Base-by-base conservation (phyloP, 1,140 invertebrate species). In the Diorhabda sublineata region DNA sequence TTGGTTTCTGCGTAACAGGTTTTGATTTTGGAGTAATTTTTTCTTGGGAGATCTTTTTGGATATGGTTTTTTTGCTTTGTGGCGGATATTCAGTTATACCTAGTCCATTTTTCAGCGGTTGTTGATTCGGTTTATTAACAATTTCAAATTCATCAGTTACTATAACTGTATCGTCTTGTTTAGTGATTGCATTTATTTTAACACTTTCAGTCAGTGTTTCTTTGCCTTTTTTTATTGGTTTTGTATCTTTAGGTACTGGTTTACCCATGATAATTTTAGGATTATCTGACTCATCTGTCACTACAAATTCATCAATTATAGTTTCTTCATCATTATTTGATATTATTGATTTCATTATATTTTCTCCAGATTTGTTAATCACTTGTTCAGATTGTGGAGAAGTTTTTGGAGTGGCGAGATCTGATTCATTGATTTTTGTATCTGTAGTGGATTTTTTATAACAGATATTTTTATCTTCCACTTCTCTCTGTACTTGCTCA, bases 51-150 rank as follows among this genome's bases (percentile, higher is more conserved):
- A 52, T 52, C 6, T 52, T 52, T 52, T 52, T 52, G 0, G 47
- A 8, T 3, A 52, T 52, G 47, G 47, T 6, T 52, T 52, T 52
- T 61, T 42, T 66, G 9, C 11, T 45, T 43, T 41, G 42, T 42
- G 42, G 11, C 11, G 43, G 11, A n/a, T 42, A 9, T 8, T 61
- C 11, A 61, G 42, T 11, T 11, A 9, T 43, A 41, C 42, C 59
- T 42, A 4, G 59, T 42, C 42, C n/a, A 26, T 58, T 58, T 9
- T 8, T 11, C 60, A 61, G 4, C 4, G 11, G 42, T 9, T 45
- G 9, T 9, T 45, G 62, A 44, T 64, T 64, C 8, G 11, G 62
- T 11, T 45, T 45, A 26, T 52, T 64, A 45, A 52, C 47, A 52
- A 52, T 52, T 52, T 52, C 47, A 52, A 52, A 52, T 59, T 59